Evolutionary conservation across 2,113 vertebrate species (phyloP), one percentile per base, ranked within the genome.

Genomic region (Cyrtonyx montezumae): DNA sequence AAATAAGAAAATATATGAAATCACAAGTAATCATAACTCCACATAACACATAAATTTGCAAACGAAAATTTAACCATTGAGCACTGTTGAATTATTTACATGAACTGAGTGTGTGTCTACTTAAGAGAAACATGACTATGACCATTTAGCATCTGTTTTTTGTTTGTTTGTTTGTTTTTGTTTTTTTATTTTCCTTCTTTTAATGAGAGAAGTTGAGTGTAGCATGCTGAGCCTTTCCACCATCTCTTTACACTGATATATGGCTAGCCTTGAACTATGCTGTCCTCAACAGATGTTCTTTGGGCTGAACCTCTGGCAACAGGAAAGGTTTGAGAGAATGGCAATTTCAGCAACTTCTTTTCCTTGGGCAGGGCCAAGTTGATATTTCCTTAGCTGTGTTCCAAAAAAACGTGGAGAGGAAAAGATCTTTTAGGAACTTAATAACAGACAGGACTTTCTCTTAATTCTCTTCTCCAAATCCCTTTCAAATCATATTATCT

Each of bases 291-390:
- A 88, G 78, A 84, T 74, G 87, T 84, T 42, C 75, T 70, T 3
- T 77, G 88, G 78, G 87, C 67, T 91, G 75, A 84, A 84, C 84
- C 42, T 73, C 67, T 94, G 75, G 70, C 63, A 93, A 46, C 67
- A 63, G 34, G 80, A 93, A 92, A 87, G 9, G n/a, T 82, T 90
- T 84, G 30, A 62, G 58, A 90, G 32, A 96, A 70, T 9, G 55
- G 81, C 70, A 94, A 59, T 84, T 96, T 92, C 91, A 96, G 87
- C 80, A 95, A 73, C 88, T 92, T 91, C 62, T 92, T 91, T 93
- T 87, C 63, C 80, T 84, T 74, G 81, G 87, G 92, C 75, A 90
- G 70, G 80, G 77, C 73, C 65, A 91, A 75, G 26, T 2, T 87
- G 63, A 22, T 79, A 84, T 79, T 96, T 94, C 84, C 59, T 92